phyloP scores from a whole-genome alignment of 2,797 vertebrate genomes.

The Miichthys miiuy region DNA sequence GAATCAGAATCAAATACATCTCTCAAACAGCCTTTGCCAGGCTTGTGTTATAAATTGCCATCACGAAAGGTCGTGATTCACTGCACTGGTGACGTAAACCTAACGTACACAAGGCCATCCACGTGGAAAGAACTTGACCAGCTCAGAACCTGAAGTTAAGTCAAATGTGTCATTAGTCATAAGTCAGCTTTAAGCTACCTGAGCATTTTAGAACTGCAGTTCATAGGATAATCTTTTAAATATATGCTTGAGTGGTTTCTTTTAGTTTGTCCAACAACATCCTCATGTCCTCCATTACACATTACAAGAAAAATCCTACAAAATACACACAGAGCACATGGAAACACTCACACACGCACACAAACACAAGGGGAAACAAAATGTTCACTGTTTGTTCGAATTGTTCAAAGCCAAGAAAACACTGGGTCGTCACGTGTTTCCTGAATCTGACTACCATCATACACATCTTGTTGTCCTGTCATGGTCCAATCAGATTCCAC shows the following conservation, averaged over 20 bases:
- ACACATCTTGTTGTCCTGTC: conserved; percentile 9
- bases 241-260: background rate
- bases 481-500: background rate
- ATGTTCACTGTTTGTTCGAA: background rate
- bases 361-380: conserved; percentile 10
- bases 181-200: too few species aligned
- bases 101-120: too few species aligned
- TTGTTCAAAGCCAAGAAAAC: conserved; percentile 30
- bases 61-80: too few species aligned
- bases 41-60: too few species aligned
- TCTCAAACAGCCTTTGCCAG: too few species aligned
- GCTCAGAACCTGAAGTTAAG: too few species aligned
- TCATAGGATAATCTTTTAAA: too few species aligned
- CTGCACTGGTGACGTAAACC: too few species aligned
- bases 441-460: conserved; percentile 16
- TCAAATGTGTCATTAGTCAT: too few species aligned
- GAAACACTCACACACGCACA: background rate
- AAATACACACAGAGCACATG: background rate
- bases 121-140: too few species aligned
- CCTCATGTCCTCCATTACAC: background rate
- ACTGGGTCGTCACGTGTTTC: conserved; percentile 45
- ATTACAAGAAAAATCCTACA: background rate
- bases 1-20: too few species aligned
- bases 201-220: too few species aligned
- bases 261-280: conserved; percentile 11